Evolutionary conservation across 2,888 invertebrate species (phyloP).

Genomic region (Heliconius cydno): DNA sequence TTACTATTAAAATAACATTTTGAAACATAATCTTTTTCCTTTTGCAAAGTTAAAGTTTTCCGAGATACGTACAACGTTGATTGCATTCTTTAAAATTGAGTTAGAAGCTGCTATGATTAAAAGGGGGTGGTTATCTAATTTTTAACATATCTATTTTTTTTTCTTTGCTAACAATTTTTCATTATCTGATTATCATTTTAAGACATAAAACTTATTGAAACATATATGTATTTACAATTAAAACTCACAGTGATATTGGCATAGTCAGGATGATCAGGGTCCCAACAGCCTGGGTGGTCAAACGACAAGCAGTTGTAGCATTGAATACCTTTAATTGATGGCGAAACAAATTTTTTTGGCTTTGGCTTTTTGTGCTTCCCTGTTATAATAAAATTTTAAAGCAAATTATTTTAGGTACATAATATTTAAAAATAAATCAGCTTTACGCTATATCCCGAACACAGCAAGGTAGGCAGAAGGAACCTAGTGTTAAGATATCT

Average conservation of each 20-base stretch:
- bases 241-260: slow-evolving; percentile 71
- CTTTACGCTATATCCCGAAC: too few species aligned
- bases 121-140: neutral
- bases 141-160: too few species aligned
- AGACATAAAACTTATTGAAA: neutral
- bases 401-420: neutral
- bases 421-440: too few species aligned
- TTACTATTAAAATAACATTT: neutral
- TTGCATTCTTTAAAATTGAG: neutral
- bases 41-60: neutral
- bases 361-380: slow-evolving; percentile 75
- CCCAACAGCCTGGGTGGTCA: slow-evolving; percentile 81
- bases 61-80: neutral
- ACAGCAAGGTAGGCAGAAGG: too few species aligned
- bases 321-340: slow-evolving; percentile 72
- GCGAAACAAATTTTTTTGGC: slow-evolving; percentile 72
- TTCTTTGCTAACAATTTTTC: neutral
- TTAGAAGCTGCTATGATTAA: slow-evolving; percentile 5
- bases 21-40: neutral
- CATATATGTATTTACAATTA: neutral
- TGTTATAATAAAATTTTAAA: slow-evolving; percentile 39
- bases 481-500: too few species aligned
- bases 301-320: slow-evolving; percentile 79
- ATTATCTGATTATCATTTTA: neutral
- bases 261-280: slow-evolving; percentile 78